Percentiles rank a stretch among this genome's conserved stretches.
These are phyloP conservation scores for Alviniconcha marisindica DNA, from an alignment of 1,140 invertebrate species.

Conservation along the genomic window DNA sequence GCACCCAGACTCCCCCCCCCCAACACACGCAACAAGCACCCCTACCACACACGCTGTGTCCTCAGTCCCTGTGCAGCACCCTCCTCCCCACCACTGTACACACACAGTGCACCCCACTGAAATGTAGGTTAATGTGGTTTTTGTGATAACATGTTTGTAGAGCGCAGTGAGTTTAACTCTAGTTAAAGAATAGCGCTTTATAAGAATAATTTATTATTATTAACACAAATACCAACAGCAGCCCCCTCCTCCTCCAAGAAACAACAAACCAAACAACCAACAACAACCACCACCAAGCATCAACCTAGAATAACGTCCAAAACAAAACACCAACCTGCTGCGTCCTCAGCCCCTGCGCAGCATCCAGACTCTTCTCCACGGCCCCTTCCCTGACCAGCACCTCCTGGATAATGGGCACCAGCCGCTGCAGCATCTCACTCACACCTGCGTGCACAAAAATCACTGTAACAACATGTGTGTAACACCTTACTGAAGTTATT, in stretches of 20 bases:
- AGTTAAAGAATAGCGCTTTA: too few relatives aligned
- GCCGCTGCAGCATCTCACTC: neutral
- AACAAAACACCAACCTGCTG: constrained; percentile 47
- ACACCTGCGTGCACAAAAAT: constrained; percentile 41
- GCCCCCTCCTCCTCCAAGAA: too few relatives aligned
- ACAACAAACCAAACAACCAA: too few relatives aligned
- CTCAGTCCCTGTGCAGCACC: neutral
- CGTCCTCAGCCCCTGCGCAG: constrained; percentile 48
- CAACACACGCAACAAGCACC: neutral
- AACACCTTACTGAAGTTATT: neutral
- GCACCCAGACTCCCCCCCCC: neutral
- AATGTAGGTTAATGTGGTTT: too few relatives aligned
- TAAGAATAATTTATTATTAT: too few relatives aligned
- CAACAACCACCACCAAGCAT: neutral
- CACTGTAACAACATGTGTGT: neutral
- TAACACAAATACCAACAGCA: too few relatives aligned
- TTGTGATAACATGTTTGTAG: too few relatives aligned
- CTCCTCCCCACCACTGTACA: too few relatives aligned
- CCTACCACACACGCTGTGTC: neutral
- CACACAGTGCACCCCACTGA: too few relatives aligned
- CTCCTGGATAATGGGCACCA: constrained; percentile 44
- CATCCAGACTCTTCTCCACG: constrained; percentile 52
- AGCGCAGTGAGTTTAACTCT: too few relatives aligned
- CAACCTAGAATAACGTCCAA: neutral
- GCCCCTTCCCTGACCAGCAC: constrained; percentile 54